These are phyloP conservation scores for Danaus chrysippus DNA, from an alignment of 2,888 invertebrate genomes.

Conservation along the genomic window DNA sequence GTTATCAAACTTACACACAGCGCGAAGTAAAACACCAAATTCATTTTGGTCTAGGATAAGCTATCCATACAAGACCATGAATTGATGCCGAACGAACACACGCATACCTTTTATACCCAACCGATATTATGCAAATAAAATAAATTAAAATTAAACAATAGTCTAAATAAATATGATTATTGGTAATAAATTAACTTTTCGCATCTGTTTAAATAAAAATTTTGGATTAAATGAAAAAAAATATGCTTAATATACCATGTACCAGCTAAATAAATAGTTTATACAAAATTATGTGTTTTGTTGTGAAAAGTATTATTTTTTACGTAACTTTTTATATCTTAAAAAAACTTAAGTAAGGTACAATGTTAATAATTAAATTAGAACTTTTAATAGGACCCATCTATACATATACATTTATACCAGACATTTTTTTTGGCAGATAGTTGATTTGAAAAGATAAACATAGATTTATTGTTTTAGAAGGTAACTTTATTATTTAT, in stretches of 20 bases:
- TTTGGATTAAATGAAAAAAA: neutral
- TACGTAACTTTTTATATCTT: too few species aligned
- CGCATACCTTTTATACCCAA: slow-evolving; percentile 16
- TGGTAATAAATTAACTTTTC: slow-evolving; percentile 30
- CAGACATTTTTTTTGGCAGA: too few species aligned
- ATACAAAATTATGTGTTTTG: too few species aligned
- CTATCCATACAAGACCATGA: slow-evolving; percentile 22
- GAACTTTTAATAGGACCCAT: too few species aligned
- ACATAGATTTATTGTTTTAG: too few species aligned
- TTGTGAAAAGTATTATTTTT: too few species aligned
- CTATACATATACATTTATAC: too few species aligned
- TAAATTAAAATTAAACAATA: slow-evolving; percentile 16
- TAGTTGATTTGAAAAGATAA: too few species aligned
- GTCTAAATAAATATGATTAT: slow-evolving; percentile 22
- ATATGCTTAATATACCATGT: neutral
- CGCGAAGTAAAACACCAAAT: slow-evolving; percentile 10
- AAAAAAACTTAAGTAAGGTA: too few species aligned
- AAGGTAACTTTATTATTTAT: too few species aligned
- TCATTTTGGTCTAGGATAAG: slow-evolving; percentile 25
- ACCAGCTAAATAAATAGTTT: neutral
- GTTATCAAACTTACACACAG: slow-evolving; percentile 12
- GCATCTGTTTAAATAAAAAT: slow-evolving; percentile 24
- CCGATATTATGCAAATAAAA: slow-evolving; percentile 15
- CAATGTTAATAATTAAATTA: too few species aligned
- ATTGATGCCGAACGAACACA: neutral